Evolutionary conservation across 35 echinoderm and acorn worm genomes (phyloP).

Genomic region (Nesometra sesokonis): DNA sequence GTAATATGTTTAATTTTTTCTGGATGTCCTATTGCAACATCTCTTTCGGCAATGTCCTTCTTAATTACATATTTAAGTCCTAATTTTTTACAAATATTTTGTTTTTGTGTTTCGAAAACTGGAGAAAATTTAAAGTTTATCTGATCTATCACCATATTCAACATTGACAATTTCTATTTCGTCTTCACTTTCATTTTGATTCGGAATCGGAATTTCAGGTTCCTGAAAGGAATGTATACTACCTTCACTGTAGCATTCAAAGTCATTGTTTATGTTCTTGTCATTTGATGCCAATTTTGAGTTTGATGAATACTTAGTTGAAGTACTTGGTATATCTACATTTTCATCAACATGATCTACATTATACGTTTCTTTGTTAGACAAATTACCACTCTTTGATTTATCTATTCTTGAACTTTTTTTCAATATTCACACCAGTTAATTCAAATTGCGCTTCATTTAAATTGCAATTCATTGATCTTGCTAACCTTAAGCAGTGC

Average conservation of each 20-base stretch:
- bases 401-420: not conserved
- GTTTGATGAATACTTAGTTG: no score
- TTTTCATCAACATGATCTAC: no score
- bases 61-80: not conserved
- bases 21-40: not conserved
- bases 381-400: no score
- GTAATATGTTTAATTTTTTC: not conserved
- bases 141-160: conserved; percentile 12
- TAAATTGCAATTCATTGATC: conserved; percentile 2
- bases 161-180: not conserved
- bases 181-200: not conserved
- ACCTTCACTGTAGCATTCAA: no score
- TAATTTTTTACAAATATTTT: not conserved
- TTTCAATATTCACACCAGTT: not conserved
- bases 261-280: no score
- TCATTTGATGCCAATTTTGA: no score
- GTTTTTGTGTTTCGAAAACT: not conserved
- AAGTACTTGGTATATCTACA: no score
- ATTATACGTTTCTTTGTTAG: no score
- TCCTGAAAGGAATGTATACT: no score
- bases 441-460: conserved; percentile 7
- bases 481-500: not conserved
- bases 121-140: conserved; percentile 25
- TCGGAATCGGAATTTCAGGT: no score
- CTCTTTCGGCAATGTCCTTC: not conserved